Percentiles rank a stretch among this genome's conserved stretches.
Evolutionary conservation across 2,888 invertebrate species (phyloP).

Genomic region (Ectropis crepuscularia): DNA sequence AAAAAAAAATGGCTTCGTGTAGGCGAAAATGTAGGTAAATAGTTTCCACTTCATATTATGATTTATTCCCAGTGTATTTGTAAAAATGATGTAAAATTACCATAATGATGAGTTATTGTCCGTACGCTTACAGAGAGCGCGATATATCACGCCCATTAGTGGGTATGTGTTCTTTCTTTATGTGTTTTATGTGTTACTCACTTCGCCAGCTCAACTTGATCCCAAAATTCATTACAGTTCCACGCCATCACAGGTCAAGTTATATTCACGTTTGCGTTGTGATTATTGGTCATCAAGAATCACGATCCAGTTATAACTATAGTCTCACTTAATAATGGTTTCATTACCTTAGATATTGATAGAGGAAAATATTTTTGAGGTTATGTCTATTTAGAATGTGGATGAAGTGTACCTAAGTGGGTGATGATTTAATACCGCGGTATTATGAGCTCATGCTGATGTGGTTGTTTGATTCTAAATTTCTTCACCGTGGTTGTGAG

Average conservation of each 20-base stretch:
- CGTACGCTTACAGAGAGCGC: conserved; percentile 8
- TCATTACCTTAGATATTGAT: conserved; percentile 21
- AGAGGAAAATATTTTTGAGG: background rate
- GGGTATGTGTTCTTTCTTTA: conserved; percentile 14
- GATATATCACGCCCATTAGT: conserved; percentile 26
- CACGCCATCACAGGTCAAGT: too few species aligned
- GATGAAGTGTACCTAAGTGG: conserved; percentile 2
- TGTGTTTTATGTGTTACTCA: conserved; percentile 1
- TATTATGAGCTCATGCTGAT: background rate
- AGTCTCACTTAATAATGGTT: conserved; percentile 7
- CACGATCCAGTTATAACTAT: background rate
- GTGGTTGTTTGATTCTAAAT: background rate
- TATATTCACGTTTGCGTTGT: too few species aligned
- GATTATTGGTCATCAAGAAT: too few species aligned
- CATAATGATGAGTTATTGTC: conserved; percentile 26
- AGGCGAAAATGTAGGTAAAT: conserved; percentile 9
- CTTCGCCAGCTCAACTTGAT: too few species aligned
- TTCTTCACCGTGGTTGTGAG: background rate
- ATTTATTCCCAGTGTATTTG: conserved; percentile 18
- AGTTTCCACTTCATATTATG: background rate
- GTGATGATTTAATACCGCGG: background rate
- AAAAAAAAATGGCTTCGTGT: background rate
- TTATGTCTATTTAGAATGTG: background rate
- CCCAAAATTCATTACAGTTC: too few species aligned
- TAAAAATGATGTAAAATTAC: conserved; percentile 20